Evolutionary conservation across 2,888 invertebrate genomes (phyloP).

Genomic region (Eremobia ochroleuca): DNA sequence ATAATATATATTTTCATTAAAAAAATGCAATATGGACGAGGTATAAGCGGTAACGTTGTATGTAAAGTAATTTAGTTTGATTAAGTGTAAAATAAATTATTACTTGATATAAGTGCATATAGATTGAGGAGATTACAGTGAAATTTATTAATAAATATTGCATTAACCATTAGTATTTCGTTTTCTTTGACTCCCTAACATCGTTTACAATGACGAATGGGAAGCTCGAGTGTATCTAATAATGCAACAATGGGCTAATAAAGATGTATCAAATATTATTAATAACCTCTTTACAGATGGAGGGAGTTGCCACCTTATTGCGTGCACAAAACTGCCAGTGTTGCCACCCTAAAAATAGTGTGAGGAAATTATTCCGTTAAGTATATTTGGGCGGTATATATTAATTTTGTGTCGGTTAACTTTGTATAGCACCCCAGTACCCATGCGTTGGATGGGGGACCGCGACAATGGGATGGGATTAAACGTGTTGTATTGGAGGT

Average conservation of each 20-base stretch:
- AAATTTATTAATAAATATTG: constrained; percentile 91
- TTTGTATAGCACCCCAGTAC: constrained; percentile 76
- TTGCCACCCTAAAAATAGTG: constrained; percentile 73
- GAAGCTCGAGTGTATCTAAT: constrained; percentile 80
- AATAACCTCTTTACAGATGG: constrained; percentile 75
- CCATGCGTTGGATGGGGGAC: constrained; percentile 74
- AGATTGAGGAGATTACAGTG: constrained; percentile 89
- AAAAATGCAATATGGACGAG: constrained; percentile 86
- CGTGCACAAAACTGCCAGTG: constrained; percentile 48
- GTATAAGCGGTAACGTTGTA: constrained; percentile 81
- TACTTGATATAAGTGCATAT: constrained; percentile 88
- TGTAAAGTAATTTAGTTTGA: constrained; percentile 81
- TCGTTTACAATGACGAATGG: constrained; percentile 77
- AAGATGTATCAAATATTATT: constrained; percentile 79
- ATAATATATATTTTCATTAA: constrained; percentile 84
- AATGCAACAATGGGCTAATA: constrained; percentile 79
- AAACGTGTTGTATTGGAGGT: constrained; percentile 86
- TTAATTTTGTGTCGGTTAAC: constrained; percentile 86
- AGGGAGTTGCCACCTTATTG: constrained; percentile 71
- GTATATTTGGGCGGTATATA: constrained; percentile 87
- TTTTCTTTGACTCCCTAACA: constrained; percentile 73
- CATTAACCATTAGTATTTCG: constrained; percentile 85
- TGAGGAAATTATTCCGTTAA: constrained; percentile 81
- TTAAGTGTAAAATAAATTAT: constrained; percentile 90
- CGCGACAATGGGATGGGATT: constrained; percentile 88